A percentile compares a stretch with the other conserved stretches of the same genome.
phyloP scores from a whole-genome alignment of 1,140 invertebrate genomes.

The Anoplolepis gracilipes region DNA sequence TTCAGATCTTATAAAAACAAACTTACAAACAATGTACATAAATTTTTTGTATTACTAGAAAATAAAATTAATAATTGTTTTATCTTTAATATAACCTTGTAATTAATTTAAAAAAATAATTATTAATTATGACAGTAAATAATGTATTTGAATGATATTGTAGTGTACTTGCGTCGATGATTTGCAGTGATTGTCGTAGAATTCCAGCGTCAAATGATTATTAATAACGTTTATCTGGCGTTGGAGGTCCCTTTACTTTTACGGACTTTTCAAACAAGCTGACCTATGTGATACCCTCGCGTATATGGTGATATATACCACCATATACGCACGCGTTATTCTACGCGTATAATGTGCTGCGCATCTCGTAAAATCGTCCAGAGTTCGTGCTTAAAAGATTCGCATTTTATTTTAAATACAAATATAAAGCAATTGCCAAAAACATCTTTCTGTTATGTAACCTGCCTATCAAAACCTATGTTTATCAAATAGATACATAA shows the following conservation, averaged over 20 bases:
- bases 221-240: constrained; percentile 72
- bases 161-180: not conserved
- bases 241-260: constrained; percentile 62
- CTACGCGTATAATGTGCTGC: not conserved
- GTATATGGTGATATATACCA: no score
- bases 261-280: constrained; percentile 56
- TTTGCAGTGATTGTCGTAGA: constrained; percentile 27
- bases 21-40: not conserved
- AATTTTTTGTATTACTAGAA: not conserved
- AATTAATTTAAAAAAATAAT: not conserved
- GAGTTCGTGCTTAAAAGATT: not conserved
- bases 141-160: not conserved
- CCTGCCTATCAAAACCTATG: no score
- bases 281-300: constrained; percentile 74
- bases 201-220: constrained; percentile 58
- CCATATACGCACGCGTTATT: not conserved
- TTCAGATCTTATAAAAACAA: not conserved
- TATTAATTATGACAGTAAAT: not conserved
- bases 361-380: constrained; percentile 22
- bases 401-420: not conserved
- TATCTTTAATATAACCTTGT: not conserved
- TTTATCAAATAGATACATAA: not conserved
- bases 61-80: not conserved
- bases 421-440: not conserved
- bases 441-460: no score